phyloP scores from a whole-genome alignment of 2,888 invertebrate genomes.

The Priocnemis perturbator region DNA sequence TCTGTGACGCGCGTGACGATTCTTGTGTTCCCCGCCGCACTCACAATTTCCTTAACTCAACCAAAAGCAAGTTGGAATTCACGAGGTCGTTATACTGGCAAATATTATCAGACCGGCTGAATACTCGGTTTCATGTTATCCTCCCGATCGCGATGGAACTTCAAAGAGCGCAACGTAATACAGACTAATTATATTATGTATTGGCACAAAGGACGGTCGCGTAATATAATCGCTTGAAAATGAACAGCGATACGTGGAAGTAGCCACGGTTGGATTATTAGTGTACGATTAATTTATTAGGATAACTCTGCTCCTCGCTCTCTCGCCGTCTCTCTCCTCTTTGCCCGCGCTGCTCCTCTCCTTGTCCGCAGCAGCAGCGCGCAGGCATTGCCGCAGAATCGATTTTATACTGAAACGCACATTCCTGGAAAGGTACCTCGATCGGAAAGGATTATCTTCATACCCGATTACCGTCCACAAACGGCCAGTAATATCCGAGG shows the following conservation, averaged over 20 bases:
- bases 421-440: conserved; percentile 20
- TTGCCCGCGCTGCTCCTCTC: no score
- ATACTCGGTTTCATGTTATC: background rate
- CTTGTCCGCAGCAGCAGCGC: no score
- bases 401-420: conserved; percentile 17
- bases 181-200: conserved; percentile 47
- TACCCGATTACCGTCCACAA: conserved; percentile 28
- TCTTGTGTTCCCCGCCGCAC: no score
- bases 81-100: no score
- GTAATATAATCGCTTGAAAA: conserved; percentile 43
- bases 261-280: conserved; percentile 39
- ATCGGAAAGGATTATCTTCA: conserved; percentile 41
- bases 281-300: conserved; percentile 46
- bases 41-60: no score
- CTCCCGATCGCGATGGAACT: conserved; percentile 35
- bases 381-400: background rate
- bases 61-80: conserved; percentile 16
- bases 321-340: no score
- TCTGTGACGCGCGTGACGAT: no score
- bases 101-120: no score
- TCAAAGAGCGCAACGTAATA: conserved; percentile 10
- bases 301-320: conserved; percentile 29
- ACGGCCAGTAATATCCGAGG: conserved; percentile 24
- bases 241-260: conserved; percentile 40
- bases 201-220: conserved; percentile 35